Evolutionary conservation across 1,140 invertebrate species (phyloP).

Genomic region (Eupeodes corollae): DNA sequence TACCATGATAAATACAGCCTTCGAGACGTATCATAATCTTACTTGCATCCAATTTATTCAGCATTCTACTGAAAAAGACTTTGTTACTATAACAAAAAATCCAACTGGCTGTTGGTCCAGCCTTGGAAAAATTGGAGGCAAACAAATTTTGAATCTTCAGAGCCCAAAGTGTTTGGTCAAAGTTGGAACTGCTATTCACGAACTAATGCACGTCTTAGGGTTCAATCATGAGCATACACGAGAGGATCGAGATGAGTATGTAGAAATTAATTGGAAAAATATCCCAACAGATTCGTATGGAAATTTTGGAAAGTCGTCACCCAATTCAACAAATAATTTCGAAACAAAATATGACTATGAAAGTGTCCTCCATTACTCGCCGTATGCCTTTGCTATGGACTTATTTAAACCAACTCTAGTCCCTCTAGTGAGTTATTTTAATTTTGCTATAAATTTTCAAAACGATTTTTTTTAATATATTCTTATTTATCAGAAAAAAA

Average conservation of each 20-base stretch:
- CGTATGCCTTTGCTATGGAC: conserved; percentile 39
- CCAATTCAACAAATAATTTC: conserved; percentile 15
- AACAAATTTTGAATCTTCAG: conserved; percentile 10
- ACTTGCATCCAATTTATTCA: conserved; percentile 57
- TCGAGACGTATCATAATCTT: conserved; percentile 49
- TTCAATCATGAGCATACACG: conserved; percentile 46
- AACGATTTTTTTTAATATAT: too few relatives aligned
- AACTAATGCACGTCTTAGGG: conserved; percentile 45
- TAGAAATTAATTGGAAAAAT: conserved; percentile 43
- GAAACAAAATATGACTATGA: conserved; percentile 38
- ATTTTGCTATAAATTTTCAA: too few relatives aligned
- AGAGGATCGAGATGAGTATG: conserved; percentile 41
- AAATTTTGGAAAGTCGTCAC: conserved; percentile 26
- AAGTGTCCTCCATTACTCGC: conserved; percentile 42
- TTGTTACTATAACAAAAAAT: conserved; percentile 48
- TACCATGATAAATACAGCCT: conserved; percentile 43
- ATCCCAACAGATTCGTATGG: conserved; percentile 34
- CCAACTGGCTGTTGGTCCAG: conserved; percentile 65
- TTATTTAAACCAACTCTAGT: conserved; percentile 22
- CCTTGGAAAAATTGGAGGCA: conserved; percentile 50
- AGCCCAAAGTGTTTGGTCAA: conserved; percentile 21
- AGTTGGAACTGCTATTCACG: conserved; percentile 42
- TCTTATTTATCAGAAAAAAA: neutral
- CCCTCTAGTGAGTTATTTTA: conserved; percentile 9
- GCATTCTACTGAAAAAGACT: conserved; percentile 44